phyloP scores from a whole-genome alignment of 2,888 invertebrate genomes.

The Hydropsyche betteni region DNA sequence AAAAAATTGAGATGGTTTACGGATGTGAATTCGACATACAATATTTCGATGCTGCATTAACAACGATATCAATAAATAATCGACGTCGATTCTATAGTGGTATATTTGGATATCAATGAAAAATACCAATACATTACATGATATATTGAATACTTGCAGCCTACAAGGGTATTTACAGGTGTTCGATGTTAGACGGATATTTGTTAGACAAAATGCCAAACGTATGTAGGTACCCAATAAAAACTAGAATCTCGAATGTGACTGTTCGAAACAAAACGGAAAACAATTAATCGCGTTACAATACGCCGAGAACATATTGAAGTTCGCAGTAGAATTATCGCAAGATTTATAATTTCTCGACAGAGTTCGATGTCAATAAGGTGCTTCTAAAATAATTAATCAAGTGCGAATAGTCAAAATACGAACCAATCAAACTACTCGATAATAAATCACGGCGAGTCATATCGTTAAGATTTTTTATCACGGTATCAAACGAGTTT shows the following conservation, averaged over 20 bases:
- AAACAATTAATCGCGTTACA: constrained; percentile 16
- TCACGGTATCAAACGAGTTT: too few relatives aligned
- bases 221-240: constrained; percentile 1
- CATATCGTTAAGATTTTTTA: too few relatives aligned
- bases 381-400: constrained; percentile 48
- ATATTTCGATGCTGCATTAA: background rate
- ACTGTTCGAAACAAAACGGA: background rate
- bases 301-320: background rate
- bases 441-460: too few relatives aligned
- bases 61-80: constrained; percentile 1
- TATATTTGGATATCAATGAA: constrained; percentile 22
- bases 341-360: constrained; percentile 43
- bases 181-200: constrained; percentile 27
- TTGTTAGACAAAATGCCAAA: constrained; percentile 30
- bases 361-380: constrained; percentile 44
- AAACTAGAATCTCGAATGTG: background rate
- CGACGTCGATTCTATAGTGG: background rate
- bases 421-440: constrained; percentile 49
- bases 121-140: constrained; percentile 25
- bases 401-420: constrained; percentile 40
- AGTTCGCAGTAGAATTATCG: background rate
- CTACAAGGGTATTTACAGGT: constrained; percentile 34
- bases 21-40: background rate
- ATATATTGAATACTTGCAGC: constrained; percentile 22
- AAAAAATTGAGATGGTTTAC: background rate